Evolutionary conservation across 2,888 invertebrate genomes (phyloP).

Genomic region (Eupithecia subumbrata): DNA sequence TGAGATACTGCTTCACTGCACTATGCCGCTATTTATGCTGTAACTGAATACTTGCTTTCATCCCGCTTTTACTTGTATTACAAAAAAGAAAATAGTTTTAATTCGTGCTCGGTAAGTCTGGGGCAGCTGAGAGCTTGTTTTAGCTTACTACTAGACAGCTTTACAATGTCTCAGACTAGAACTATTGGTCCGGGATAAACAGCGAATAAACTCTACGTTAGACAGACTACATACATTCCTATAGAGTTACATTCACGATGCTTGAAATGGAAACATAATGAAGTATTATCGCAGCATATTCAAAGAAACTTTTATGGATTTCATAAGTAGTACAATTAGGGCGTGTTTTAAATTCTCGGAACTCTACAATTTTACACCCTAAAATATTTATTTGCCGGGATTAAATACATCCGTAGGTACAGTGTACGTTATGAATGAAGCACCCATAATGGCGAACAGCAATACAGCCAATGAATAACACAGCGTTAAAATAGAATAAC

Average conservation of each 20-base stretch:
- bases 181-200: conserved; percentile 11
- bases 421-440: conserved; percentile 61
- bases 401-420: conserved; percentile 57
- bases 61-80: conserved; percentile 33
- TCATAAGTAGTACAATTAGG: conserved; percentile 5
- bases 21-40: conserved; percentile 34
- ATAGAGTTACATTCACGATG: neutral
- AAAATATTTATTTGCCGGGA: conserved; percentile 59
- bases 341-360: conserved; percentile 27
- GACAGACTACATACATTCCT: conserved; percentile 1
- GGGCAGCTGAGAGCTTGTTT: conserved; percentile 33
- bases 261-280: neutral
- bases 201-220: conserved; percentile 11
- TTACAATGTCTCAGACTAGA: conserved; percentile 22
- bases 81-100: conserved; percentile 33
- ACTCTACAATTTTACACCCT: conserved; percentile 42
- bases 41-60: conserved; percentile 39
- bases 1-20: conserved; percentile 16
- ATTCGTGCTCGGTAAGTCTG: conserved; percentile 30
- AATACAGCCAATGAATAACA: conserved; percentile 80
- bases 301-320: neutral
- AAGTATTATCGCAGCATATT: neutral
- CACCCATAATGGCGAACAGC: conserved; percentile 64
- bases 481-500: conserved; percentile 76
- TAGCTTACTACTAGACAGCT: conserved; percentile 33